These are phyloP conservation scores for Melanocharis versteri DNA, from an alignment of 2,113 vertebrate species.

Conservation along the genomic window DNA sequence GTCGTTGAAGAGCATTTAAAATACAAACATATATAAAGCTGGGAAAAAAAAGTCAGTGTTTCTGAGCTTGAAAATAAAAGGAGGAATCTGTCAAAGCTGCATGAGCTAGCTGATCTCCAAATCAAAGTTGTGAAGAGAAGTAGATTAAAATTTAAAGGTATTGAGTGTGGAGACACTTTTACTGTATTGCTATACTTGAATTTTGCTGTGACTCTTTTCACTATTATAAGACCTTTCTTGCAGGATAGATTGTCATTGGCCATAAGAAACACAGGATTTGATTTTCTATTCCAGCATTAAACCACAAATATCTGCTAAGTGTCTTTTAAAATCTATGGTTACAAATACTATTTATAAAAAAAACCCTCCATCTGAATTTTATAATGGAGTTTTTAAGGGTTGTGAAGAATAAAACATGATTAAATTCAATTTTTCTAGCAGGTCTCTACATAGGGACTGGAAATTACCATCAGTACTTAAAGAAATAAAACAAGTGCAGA, in stretches of 20 bases:
- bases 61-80: neutral
- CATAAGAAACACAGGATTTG: neutral
- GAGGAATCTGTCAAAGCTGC: neutral
- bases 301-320: neutral
- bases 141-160: neutral
- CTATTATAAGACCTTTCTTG: neutral
- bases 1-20: neutral
- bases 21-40: neutral
- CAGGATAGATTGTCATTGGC: neutral
- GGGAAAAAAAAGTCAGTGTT: neutral
- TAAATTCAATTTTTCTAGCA: neutral
- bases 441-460: neutral
- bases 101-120: neutral
- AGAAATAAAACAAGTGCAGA: neutral
- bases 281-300: neutral
- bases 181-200: neutral
- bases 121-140: neutral
- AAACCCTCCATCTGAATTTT: rapidly evolving
- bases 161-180: neutral
- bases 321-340: neutral
- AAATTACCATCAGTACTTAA: neutral
- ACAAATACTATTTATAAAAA: neutral
- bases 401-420: neutral
- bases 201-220: neutral
- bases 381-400: neutral